Conservation (phyloP, 2,888 invertebrate genomes). For the Orthosia cruda region DNA sequence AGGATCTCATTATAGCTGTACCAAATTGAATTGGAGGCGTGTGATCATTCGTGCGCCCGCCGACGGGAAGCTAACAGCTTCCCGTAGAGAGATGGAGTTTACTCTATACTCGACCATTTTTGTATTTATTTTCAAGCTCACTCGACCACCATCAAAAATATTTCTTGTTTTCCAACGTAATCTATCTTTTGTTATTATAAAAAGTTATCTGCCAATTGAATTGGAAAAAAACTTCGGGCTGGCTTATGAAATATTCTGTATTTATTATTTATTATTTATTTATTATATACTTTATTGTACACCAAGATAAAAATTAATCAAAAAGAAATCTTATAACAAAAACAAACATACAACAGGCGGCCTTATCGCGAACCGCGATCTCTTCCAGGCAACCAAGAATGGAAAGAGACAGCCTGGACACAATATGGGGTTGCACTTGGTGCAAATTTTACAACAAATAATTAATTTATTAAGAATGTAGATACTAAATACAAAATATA, state of each 20-base stretch:
- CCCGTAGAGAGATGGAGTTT: conserved; percentile 65
- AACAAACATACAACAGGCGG: too few relatives aligned
- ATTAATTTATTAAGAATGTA: too few relatives aligned
- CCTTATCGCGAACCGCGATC: too few relatives aligned
- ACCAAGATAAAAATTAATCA: too few relatives aligned
- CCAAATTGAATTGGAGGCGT: conserved; percentile 77
- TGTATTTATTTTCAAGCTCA: conserved; percentile 46
- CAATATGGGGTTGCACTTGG: too few relatives aligned
- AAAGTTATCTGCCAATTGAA: conserved; percentile 39
- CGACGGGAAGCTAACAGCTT: conserved; percentile 58
- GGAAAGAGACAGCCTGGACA: too few relatives aligned
- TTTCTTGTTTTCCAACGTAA: conserved; percentile 26
- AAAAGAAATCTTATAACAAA: too few relatives aligned
- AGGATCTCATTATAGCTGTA: conserved; percentile 76
- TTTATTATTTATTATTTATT: too few relatives aligned
- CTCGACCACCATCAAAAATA: conserved; percentile 31
- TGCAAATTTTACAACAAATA: too few relatives aligned
- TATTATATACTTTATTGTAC: too few relatives aligned
- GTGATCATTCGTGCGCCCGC: conserved; percentile 73
- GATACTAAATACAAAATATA: too few relatives aligned
- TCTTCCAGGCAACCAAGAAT: too few relatives aligned
- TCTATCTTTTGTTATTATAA: conserved; percentile 28
- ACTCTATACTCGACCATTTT: conserved; percentile 53
- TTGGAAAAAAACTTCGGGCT: conserved; percentile 28
- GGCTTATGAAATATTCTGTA: conserved; percentile 43